Base-by-base conservation (phyloP, 1,140 invertebrate genomes). In the Leptopilina clavipes region DNA sequence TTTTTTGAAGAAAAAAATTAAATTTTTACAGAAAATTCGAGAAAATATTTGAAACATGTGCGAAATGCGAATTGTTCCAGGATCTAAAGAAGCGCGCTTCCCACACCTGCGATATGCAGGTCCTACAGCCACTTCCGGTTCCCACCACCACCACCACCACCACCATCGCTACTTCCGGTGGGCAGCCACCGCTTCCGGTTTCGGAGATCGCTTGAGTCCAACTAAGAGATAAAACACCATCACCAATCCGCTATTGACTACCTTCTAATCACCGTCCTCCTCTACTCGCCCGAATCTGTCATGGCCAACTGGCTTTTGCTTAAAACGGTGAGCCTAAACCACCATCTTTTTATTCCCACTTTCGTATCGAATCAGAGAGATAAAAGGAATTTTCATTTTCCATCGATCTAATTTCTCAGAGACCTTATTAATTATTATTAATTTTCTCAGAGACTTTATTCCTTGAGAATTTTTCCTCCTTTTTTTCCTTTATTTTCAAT, bases 81-180 rank as follows among this genome's bases (percentile, higher is more conserved):
- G 89, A 90, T 79, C 85, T 90, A 87, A 90, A 89, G 89, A 90
- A 90, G 88, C 89, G 89, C 87, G 87, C 88, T 89, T 90, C 89
- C 83, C 89, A 90, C 86, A 87, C 87, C 85, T 90, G 87, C 86
- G 89, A 90, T 87, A 90, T 90, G 89, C 89, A 90, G 89, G 88
- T 87, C 84, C 86, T 90, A 83, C 88, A 88, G 87, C 88, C 89
- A 86, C 89, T 90, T 89, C 86, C 89, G 87, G 87, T 88, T 78
- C 87, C 88, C 75, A 86, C 80, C 83, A 80, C 84, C 79, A 86
- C 84, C 83, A 84, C 84, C 81, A 86, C 85, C 87, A 83, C 89
- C 86, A 88, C 85, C 81, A 88, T 89, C 86, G 86, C 87, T 86
- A 89, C 88, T 88, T 88, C 89, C 83, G 88, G 86, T 87, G 88